These are phyloP conservation scores for Coenonympha glycerion DNA, from an alignment of 2,888 invertebrate species.

Conservation along the genomic window DNA sequence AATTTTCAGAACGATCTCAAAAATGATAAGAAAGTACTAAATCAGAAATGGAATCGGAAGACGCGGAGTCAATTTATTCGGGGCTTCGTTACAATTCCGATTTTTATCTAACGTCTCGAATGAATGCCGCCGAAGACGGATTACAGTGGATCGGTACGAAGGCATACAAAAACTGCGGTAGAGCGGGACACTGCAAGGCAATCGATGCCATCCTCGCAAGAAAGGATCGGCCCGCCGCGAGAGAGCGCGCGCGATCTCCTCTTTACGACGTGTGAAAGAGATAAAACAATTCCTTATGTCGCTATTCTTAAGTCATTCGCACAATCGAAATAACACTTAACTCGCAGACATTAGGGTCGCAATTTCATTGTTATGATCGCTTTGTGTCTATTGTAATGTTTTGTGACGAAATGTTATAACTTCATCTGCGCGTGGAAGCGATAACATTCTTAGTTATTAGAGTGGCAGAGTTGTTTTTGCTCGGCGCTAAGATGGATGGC, in stretches of 20 bases:
- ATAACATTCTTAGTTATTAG: constrained; percentile 48
- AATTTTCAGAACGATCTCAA: constrained; percentile 36
- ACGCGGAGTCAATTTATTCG: constrained; percentile 60
- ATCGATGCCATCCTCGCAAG: constrained; percentile 66
- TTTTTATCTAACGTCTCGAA: constrained; percentile 65
- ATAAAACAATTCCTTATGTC: constrained; percentile 74
- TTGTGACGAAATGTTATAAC: constrained; percentile 71
- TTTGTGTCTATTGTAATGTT: constrained; percentile 61
- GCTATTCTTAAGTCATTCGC: constrained; percentile 70
- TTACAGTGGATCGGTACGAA: constrained; percentile 58
- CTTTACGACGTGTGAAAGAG: constrained; percentile 73
- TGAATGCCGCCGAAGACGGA: constrained; percentile 68
- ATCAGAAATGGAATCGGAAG: constrained; percentile 52
- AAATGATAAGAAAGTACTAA: constrained; percentile 51
- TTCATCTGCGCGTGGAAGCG: constrained; percentile 56
- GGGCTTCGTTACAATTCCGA: constrained; percentile 60
- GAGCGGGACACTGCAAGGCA: constrained; percentile 67
- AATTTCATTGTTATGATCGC: constrained; percentile 68
- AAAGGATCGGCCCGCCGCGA: constrained; percentile 56
- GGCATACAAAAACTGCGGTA: constrained; percentile 60
- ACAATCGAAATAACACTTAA: constrained; percentile 67
- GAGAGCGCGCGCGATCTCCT: constrained; percentile 58
- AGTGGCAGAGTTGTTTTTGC: constrained; percentile 62
- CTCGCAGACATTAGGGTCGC: constrained; percentile 65
- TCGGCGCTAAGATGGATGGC: constrained; percentile 39